These are phyloP conservation scores for Ecdyonurus torrentis DNA, from an alignment of 2,888 invertebrate genomes.

Conservation along the genomic window DNA sequence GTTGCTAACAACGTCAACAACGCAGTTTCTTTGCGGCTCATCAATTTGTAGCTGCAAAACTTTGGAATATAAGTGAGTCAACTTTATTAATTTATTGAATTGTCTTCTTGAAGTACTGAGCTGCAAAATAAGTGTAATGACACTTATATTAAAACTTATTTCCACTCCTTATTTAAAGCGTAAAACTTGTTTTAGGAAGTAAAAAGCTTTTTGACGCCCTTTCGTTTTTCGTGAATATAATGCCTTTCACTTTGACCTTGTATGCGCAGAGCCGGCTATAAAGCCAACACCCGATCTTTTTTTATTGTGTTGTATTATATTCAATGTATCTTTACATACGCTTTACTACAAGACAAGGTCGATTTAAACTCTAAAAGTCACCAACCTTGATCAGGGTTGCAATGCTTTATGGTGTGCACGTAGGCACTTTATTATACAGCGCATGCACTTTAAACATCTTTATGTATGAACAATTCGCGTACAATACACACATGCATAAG, in stretches of 20 bases:
- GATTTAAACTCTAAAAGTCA: neutral
- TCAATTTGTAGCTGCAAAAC: neutral
- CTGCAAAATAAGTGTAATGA: too few species aligned
- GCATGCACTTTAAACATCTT: too few species aligned
- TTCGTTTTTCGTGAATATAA: neutral
- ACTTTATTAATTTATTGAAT: neutral
- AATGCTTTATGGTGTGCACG: neutral
- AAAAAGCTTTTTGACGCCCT: neutral
- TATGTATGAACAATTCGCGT: too few species aligned
- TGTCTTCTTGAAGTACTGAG: too few species aligned
- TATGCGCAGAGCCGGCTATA: neutral
- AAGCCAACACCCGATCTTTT: neutral
- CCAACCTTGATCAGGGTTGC: neutral
- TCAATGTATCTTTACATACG: too few species aligned
- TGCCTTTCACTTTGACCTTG: neutral
- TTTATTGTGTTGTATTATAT: neutral
- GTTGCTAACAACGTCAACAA: neutral
- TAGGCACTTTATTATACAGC: too few species aligned
- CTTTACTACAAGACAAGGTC: neutral
- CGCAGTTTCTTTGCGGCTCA: neutral
- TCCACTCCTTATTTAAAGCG: too few species aligned
- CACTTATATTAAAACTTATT: too few species aligned
- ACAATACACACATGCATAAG: too few species aligned
- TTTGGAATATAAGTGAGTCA: neutral
- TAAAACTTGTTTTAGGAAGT: neutral